These are phyloP conservation scores for Dicentrarchus labrax DNA, from an alignment of 2,113 vertebrate genomes.

Conservation along the genomic window DNA sequence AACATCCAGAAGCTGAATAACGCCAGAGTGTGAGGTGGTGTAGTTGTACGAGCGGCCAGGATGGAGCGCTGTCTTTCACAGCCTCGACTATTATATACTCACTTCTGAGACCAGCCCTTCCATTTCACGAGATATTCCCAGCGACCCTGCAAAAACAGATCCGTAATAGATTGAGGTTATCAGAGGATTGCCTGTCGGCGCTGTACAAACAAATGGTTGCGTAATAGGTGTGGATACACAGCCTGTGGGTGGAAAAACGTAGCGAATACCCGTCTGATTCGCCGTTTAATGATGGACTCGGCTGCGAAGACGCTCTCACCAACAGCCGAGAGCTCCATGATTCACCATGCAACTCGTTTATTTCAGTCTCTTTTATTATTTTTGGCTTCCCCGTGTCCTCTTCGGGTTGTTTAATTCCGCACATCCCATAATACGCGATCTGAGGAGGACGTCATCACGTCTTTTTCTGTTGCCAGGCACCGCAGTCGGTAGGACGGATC, in stretches of 20 bases:
- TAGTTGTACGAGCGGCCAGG: conserved; percentile 71
- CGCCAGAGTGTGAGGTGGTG: conserved; percentile 47
- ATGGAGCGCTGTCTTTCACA: conserved; percentile 78
- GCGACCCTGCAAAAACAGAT: conserved; percentile 89
- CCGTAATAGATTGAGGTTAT: conserved; percentile 45
- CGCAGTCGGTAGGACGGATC: conserved; percentile 79
- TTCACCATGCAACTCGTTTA: conserved; percentile 83
- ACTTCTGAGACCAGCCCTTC: conserved; percentile 99
- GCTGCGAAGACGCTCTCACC: conserved; percentile 96
- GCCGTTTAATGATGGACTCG: conserved; percentile 94
- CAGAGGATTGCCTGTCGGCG: conserved; percentile 26
- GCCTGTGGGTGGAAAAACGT: conserved; percentile 27
- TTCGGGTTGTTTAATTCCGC: conserved; percentile 87
- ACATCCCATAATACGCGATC: conserved; percentile 95
- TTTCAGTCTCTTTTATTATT: conserved; percentile 68
- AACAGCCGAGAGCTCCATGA: conserved; percentile 96
- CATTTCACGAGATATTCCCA: conserved; percentile 99
- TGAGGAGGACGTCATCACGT: conserved; percentile 89
- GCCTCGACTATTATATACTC: conserved; percentile 83
- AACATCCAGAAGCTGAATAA: conserved; percentile 30
- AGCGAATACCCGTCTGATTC: conserved; percentile 91
- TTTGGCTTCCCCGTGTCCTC: conserved; percentile 76
- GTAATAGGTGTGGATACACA: conserved; percentile 54
- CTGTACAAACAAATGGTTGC: conserved; percentile 67
- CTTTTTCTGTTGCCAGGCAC: conserved; percentile 85